Evolutionary conservation across 2,888 invertebrate genomes (phyloP), one percentile per base, ranked within the genome.

Genomic region (Eupithecia dodoneata): DNA sequence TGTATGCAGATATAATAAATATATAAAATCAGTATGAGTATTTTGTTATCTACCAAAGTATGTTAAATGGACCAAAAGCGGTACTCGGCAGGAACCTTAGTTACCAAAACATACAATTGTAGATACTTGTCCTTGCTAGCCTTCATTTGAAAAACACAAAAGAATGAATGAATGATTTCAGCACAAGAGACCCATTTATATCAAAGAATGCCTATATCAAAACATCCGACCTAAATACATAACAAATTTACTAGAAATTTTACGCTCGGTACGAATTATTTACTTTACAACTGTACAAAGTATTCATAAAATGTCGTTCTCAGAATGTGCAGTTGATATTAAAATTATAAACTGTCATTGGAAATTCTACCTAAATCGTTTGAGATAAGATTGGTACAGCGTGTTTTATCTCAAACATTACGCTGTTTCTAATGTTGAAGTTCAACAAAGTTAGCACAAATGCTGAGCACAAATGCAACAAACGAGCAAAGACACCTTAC

Each of bases 251-350:
- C 80, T 79, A 74, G 67, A 71, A 73, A 80, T 79, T 71, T 74
- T 79, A 63, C 76, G 72, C 74, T 75, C 10, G 9, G 76, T 78
- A 67, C 76, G 66, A 72, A 42, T 15, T 42, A 69, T 75, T 66
- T 79, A 74, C 73, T 79, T 77, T 76, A 80, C 75, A 63, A 74
- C 77, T 77, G 76, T 81, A 85, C 83, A 83, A 83, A 85, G 84
- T 84, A 82, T 83, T 80, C 79, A 78, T 80, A 81, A 79, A 79
- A 76, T 81, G 81, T 80, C 81, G 76, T 89, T 88, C 89, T 84
- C 74, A 83, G 90, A 89, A 91, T 79, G 75, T 78, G 83, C 78
- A 85, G 87, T 86, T 86, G 86, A 85, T 85, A 85, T 47, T 30
- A 30, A 70, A 70, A 18, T n/a, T 1, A 13, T 70, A 30, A 70